A percentile compares a stretch with the other conserved stretches of the same genome.
These are phyloP conservation scores for Teleopsis dalmanni DNA, from an alignment of 1,140 invertebrate species.

Conservation along the genomic window DNA sequence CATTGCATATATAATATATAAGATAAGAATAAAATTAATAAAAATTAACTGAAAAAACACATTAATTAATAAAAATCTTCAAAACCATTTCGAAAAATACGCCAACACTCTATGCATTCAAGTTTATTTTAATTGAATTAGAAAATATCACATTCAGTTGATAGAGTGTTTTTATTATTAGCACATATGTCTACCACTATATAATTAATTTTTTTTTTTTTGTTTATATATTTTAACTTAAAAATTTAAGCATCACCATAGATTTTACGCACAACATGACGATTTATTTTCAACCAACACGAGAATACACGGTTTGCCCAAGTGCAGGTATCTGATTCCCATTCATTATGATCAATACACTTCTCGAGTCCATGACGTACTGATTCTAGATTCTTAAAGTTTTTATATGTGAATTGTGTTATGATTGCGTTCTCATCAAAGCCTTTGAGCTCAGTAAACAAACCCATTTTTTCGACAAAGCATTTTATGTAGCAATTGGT, in stretches of 20 bases:
- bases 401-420: slow-evolving; percentile 26
- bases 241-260: slow-evolving; percentile 12
- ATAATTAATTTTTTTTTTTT: too few relatives aligned
- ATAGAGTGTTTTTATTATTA: too few relatives aligned
- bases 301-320: slow-evolving; percentile 38
- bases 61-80: too few relatives aligned
- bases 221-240: too few relatives aligned
- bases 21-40: too few relatives aligned
- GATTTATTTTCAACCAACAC: slow-evolving; percentile 39
- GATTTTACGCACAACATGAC: slow-evolving; percentile 30
- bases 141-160: too few relatives aligned
- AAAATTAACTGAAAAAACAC: too few relatives aligned
- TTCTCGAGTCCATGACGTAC: slow-evolving; percentile 37
- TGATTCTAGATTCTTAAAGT: slow-evolving; percentile 17
- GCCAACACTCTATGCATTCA: too few relatives aligned
- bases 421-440: slow-evolving; percentile 27
- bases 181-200: too few relatives aligned
- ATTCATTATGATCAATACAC: slow-evolving; percentile 39
- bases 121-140: too few relatives aligned
- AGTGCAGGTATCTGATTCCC: slow-evolving; percentile 30
- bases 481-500: slow-evolving; percentile 38
- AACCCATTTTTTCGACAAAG: slow-evolving; percentile 33
- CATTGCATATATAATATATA: too few relatives aligned
- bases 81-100: too few relatives aligned
- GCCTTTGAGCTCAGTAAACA: slow-evolving; percentile 29